A percentile compares a stretch with the other conserved stretches of the same genome.
phyloP scores from a whole-genome alignment of 2,797 vertebrate genomes.

The Natrix natrix region DNA sequence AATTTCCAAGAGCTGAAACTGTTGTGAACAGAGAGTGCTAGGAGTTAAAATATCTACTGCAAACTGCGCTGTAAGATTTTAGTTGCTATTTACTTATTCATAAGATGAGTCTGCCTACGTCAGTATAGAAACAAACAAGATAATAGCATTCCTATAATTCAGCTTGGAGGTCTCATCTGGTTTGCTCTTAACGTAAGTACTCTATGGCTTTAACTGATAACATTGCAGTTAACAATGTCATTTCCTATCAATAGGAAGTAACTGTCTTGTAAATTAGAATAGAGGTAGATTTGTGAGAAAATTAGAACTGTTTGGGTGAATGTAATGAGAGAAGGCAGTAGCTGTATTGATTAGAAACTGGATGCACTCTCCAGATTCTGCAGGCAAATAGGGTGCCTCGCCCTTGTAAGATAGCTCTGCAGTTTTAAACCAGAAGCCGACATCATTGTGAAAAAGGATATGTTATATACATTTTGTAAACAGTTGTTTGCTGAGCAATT shows the following conservation, averaged over 20 bases:
- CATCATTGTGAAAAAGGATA: conserved; percentile 53
- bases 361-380: conserved; percentile 33
- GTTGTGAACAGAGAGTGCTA: background rate
- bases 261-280: background rate
- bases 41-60: background rate
- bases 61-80: background rate
- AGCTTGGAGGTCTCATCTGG: background rate
- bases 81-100: conserved; percentile 22
- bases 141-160: background rate
- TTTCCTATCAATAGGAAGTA: background rate
- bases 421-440: conserved; percentile 48
- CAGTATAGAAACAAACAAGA: background rate
- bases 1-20: background rate
- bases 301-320: background rate
- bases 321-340: background rate
- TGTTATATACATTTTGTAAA: conserved; percentile 8
- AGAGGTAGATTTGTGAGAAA: conserved; percentile 40
- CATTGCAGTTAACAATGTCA: background rate
- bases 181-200: conserved; percentile 18
- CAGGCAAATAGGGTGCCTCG: conserved; percentile 43
- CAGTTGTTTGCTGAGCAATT: background rate
- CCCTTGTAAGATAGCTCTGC: conserved; percentile 42
- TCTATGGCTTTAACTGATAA: background rate
- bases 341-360: conserved; percentile 49
- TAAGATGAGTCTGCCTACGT: background rate